Conservation (phyloP, 2,888 invertebrate genomes). For the Papilio demoleus region DNA sequence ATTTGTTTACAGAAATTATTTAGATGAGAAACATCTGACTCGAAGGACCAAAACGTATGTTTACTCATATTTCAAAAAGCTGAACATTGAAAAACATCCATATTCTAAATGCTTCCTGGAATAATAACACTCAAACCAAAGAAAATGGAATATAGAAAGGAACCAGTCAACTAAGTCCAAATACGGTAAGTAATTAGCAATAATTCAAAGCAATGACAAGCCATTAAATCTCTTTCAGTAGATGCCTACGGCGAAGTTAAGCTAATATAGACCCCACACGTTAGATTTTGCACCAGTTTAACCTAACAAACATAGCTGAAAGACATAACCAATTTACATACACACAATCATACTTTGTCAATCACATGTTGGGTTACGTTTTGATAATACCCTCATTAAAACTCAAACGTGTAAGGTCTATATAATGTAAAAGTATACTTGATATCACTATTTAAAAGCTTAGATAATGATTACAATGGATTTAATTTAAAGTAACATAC, state of each 20-base stretch:
- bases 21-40: conserved; percentile 14
- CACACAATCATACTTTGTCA: too few species aligned
- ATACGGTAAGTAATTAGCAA: conserved; percentile 4
- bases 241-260: not conserved
- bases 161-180: conserved; percentile 3
- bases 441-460: too few species aligned
- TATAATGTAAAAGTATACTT: too few species aligned
- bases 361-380: too few species aligned
- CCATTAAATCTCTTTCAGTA: not conserved
- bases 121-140: not conserved
- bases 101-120: not conserved
- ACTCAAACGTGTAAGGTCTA: too few species aligned
- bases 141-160: not conserved
- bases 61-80: not conserved
- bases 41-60: conserved; percentile 7
- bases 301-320: not conserved
- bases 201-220: conserved; percentile 1
- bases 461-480: too few species aligned
- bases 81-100: not conserved
- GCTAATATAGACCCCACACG: not conserved
- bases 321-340: too few species aligned
- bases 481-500: too few species aligned
- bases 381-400: too few species aligned
- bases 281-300: not conserved
- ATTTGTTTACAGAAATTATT: not conserved